phyloP scores from a whole-genome alignment of 2,113 vertebrate genomes.

The Pungitius pungitius region DNA sequence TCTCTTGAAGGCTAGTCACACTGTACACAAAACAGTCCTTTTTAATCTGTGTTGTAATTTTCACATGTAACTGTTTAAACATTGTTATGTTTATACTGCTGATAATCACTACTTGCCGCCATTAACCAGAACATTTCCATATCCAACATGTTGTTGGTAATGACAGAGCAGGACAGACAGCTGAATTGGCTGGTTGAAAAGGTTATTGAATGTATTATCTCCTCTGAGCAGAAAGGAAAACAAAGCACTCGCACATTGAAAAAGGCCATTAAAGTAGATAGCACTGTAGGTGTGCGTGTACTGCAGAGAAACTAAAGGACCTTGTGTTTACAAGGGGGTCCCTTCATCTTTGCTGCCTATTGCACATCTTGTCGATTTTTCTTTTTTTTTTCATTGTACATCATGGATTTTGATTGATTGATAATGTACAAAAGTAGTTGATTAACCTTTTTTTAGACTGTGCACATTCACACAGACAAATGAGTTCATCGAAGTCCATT shows the following conservation, averaged over 20 bases:
- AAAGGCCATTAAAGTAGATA: slow-evolving; percentile 56
- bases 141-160: slow-evolving; percentile 57
- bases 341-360: slow-evolving; percentile 33
- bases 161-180: slow-evolving; percentile 77
- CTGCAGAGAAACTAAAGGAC: slow-evolving; percentile 77
- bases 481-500: background rate
- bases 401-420: background rate
- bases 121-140: slow-evolving; percentile 41
- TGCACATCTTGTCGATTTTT: slow-evolving; percentile 49
- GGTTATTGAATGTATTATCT: slow-evolving; percentile 88
- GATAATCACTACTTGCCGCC: slow-evolving; percentile 43
- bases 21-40: slow-evolving; percentile 24
- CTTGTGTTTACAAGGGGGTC: slow-evolving; percentile 40
- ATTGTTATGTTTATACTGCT: slow-evolving; percentile 32
- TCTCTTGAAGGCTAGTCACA: slow-evolving; percentile 23
- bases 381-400: background rate
- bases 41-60: slow-evolving; percentile 26
- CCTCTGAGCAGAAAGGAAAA: slow-evolving; percentile 75
- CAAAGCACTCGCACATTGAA: slow-evolving; percentile 86
- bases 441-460: background rate
- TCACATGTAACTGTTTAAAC: slow-evolving; percentile 23
- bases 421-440: background rate
- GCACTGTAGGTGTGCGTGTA: slow-evolving; percentile 53
- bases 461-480: background rate
- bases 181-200: slow-evolving; percentile 80